Evolutionary conservation across 2,797 vertebrate species (phyloP), one percentile per base, ranked within the genome.

Genomic region (Chiloscyllium punctatum): DNA sequence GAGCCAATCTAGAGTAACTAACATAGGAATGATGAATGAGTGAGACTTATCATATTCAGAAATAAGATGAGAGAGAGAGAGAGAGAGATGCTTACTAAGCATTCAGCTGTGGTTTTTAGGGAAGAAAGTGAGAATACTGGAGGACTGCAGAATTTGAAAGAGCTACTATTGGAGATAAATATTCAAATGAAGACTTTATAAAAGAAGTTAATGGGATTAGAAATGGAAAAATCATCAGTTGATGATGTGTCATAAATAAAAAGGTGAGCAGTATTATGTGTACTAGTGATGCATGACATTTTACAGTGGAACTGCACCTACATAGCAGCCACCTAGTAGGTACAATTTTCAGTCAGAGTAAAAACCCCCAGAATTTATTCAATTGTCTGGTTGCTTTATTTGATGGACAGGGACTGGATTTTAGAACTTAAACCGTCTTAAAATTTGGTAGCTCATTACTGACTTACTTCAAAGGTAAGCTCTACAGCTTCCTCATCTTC

Each of bases 391-490:
- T 84, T 48, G 37, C 37, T 84, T 84, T 84, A 6, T 25, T 23
- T 84, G 82, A 48, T 84, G 82, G 82, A 23, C 6, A 6, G 21
- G 42, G 21, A 68, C 16, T 66, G 88, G 6, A 68, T 23, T 66
- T 68, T 18, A n/a, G 25, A 74, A 21, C 27, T 53, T 95, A 18
- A 2, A 53, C 11, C 33, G 2, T 95, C n/a, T 95, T 51, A 51
- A 77, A 53, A 51, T 0, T 11, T 25, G 13, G 16, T 33, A 21
- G 48, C n/a, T 51, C 48, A 27, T 88, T 66, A 23, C 51, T 86
- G 97, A 96, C 97, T 97, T 98, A 99, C 99, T 98, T 99, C 99
- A 97, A 99, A 99, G 94, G 98, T 97, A 92, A 98, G 97, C 96
- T 99, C 98, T 3, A 97, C 97, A 95, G 98, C 98, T 96, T 98